Base-by-base conservation (phyloP, 1,140 invertebrate species). In the Laupala kohalensis region DNA sequence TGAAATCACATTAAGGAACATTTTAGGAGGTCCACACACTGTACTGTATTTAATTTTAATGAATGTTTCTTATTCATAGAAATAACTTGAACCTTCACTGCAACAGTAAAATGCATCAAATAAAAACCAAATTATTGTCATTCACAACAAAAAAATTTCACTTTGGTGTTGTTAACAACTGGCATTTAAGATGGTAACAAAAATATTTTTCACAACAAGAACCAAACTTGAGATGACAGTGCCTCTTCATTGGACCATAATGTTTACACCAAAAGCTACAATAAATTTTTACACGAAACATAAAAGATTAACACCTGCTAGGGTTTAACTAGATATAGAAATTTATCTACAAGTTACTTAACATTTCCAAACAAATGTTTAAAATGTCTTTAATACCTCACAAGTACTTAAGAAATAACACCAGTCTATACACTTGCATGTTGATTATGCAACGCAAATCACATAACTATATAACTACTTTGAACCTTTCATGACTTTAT, bases 91-190 rank as follows among this genome's bases (percentile, higher is more conserved):
- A 66, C 64, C 23, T 24, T 13, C 69, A 69, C 25, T 37, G 24
- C n/a, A 37, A 63, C 66, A 25, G 66, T 67, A 24, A 19, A 68
- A 27, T 68, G 69, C 69, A 63, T 53, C 23, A 70, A 25, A 70
- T 25, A 69, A 13, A 70, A 70, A 70, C n/a, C 37, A 70, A 70
- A 30, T 70, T 70, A 70, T 70, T 70, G 69, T 70, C 69, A 70
- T 64, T n/a, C 69, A 70, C 37, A 37, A 70, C 69, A 70, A 9
- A 24, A 62, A 62, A 15, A 64, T 19, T 53, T 53, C 9, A 13
- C 19, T 37, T 53, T 53, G 9, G 37, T 53, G 37, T 53, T 19
- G 19, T 53, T 53, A 13, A 19, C 9, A 53, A 53, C 37, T 27
- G 26, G 9, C 23, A 66, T 27, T 66, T 12, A 66, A 13, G 12